Percentiles rank a stretch among this genome's conserved stretches.
Evolutionary conservation across 2,888 invertebrate genomes (phyloP).

Genomic region (Rhagonycha lutea): DNA sequence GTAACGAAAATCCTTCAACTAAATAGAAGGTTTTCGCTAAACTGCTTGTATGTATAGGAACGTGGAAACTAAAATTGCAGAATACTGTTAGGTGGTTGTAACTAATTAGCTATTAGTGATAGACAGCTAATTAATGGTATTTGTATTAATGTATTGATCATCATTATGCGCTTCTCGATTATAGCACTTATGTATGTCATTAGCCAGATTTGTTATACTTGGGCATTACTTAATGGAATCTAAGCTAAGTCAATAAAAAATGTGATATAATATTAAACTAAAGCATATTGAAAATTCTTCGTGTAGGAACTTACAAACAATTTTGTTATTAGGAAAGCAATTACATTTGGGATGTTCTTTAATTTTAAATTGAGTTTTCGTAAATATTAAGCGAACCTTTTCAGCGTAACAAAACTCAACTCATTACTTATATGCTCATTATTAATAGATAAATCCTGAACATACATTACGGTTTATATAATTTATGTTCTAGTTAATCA

Average conservation of each 20-base stretch:
- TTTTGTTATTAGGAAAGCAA: not conserved
- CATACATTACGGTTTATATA: not conserved
- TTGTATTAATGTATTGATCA: not conserved
- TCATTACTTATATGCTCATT: not conserved
- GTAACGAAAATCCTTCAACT: no score
- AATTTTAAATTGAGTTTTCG: not conserved
- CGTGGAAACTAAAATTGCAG: not conserved
- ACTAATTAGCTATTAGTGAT: no score
- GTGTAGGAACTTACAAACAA: not conserved
- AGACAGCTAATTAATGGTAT: not conserved
- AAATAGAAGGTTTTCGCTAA: not conserved
- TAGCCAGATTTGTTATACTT: not conserved
- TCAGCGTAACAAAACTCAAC: not conserved
- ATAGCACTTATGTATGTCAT: no score
- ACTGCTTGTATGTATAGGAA: not conserved
- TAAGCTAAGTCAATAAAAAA: no score
- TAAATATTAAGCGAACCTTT: not conserved
- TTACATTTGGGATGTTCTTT: not conserved
- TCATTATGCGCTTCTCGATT: no score
- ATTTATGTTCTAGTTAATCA: not conserved
- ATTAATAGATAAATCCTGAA: not conserved
- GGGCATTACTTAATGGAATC: no score
- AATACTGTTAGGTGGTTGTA: not conserved
- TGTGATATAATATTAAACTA: no score
- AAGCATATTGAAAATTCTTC: not conserved